Conservation (phyloP, 2,113 vertebrate species). For the Poicephalus meyeri region DNA sequence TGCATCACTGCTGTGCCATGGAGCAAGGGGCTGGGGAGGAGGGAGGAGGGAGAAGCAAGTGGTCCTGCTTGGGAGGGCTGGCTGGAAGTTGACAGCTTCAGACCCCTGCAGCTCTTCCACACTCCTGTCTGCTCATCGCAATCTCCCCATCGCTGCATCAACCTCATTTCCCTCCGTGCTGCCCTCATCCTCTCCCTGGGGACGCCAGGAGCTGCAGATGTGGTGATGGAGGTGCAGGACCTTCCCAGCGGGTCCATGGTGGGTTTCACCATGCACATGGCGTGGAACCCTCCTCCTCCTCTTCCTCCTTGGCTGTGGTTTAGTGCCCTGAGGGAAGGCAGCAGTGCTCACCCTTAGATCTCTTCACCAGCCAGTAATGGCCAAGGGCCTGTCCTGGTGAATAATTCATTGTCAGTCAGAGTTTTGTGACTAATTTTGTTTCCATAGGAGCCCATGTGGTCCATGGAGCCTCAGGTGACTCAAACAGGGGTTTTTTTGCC, state of each 20-base stretch:
- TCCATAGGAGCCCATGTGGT: conserved; percentile 73
- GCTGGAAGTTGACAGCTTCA: fast-evolving
- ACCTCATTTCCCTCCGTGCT: background rate
- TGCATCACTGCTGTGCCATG: fast-evolving
- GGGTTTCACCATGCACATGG: fast-evolving
- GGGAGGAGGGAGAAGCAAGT: fast-evolving
- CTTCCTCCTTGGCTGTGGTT: background rate
- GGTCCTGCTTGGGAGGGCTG: background rate
- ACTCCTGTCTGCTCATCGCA: background rate
- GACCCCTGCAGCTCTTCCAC: fast-evolving
- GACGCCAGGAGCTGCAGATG: background rate
- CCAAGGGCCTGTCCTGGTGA: conserved; percentile 43
- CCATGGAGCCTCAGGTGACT: conserved; percentile 70
- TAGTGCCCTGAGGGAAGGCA: background rate
- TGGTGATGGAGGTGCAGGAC: background rate
- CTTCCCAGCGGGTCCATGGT: fast-evolving
- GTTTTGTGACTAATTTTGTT: conserved; percentile 63
- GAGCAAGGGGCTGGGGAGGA: background rate
- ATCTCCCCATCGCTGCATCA: background rate
- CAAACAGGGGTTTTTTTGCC: conserved; percentile 25
- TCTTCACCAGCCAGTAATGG: conserved; percentile 41
- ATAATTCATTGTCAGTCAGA: conserved; percentile 66
- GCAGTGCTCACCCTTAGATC: conserved; percentile 56
- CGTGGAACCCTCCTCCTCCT: background rate
- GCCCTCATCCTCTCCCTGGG: background rate